Evolutionary conservation across 2,113 vertebrate genomes (phyloP).

Genomic region (Carlito syrichta): DNA sequence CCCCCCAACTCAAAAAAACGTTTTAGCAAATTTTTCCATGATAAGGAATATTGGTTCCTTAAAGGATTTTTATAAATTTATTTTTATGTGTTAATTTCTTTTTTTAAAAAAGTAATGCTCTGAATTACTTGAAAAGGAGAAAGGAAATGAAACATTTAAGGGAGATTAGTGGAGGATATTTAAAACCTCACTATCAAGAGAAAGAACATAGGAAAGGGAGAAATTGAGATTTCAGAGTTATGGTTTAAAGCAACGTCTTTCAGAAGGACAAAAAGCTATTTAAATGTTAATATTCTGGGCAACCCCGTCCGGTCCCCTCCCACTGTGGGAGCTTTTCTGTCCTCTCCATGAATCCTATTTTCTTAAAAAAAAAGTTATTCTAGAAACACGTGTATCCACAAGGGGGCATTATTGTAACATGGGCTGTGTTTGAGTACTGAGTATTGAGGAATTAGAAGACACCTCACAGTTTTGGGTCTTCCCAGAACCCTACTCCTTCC

Average conservation of each 20-base stretch:
- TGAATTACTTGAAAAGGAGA: neutral
- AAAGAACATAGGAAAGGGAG: neutral
- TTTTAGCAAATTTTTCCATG: neutral
- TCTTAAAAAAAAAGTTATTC: too few species aligned
- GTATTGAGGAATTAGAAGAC: neutral
- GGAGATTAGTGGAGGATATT: neutral
- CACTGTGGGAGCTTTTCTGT: too few species aligned
- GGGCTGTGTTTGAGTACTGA: neutral
- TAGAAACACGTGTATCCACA: slow-evolving; percentile 10
- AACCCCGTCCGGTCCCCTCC: too few species aligned
- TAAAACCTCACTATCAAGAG: slow-evolving; percentile 21
- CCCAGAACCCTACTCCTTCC: neutral
- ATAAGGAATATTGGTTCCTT: neutral
- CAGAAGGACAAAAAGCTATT: neutral
- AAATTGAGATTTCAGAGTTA: slow-evolving; percentile 32
- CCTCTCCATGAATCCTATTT: too few species aligned
- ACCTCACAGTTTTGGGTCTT: neutral
- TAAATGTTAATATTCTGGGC: neutral
- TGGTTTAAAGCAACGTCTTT: slow-evolving; percentile 29
- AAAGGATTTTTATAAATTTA: slow-evolving; percentile 1
- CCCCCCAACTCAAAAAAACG: too few species aligned
- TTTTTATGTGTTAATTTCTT: slow-evolving; percentile 12
- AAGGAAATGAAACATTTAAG: neutral
- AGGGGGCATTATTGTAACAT: neutral
- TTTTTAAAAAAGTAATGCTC: neutral